Base-by-base conservation (phyloP, 92 coral and sea anemone genomes). In the Palythoa caribaeorum region DNA sequence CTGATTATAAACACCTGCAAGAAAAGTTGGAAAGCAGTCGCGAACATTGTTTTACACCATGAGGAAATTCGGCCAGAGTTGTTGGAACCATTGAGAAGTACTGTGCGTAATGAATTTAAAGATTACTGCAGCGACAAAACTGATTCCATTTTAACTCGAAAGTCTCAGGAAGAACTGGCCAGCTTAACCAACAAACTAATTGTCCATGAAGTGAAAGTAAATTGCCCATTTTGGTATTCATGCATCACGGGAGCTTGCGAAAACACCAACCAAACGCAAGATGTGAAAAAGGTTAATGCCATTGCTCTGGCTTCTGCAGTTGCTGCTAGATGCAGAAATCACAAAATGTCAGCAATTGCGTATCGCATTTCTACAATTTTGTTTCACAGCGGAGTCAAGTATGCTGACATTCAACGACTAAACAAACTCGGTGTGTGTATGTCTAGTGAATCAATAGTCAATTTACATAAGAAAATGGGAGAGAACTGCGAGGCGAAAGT, bases 351-450 rank as follows among this genome's bases (percentile, higher is more conserved):
- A 0, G 92, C 91, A 57, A 60, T 92, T 47, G 83, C 91, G 5
- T 89, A 89, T 65, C 87, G 80, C 13, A 76, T 89, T 5, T 92
- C 94, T 11, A 47, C 90, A 28, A 38, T 89, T 63, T 71, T 92
- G 54, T 89, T 89, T 73, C 88, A 92, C 71, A 89, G 94, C 68
- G 88, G 92, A 37, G 94, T 80, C 44, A 92, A 89, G 20, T 75
- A 80, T 19, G 74, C 83, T 40, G 92, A 92, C 88, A 78, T 92
- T n/a, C 73, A 57, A 40, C 75, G 85, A 15, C 73, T 92, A 51
- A 86, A 92, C 69, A 92, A 92, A 71, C 71, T 92, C n/a, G 73
- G 94, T 21, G 6, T 92, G 9, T 88, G 94, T 48, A 85, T 89
- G 90, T 89, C 92, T n/a, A 73, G 90, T 12, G 63, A 85, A 3